Conservation (phyloP, 2,113 vertebrate genomes). For the Paedocypris sp. region DNA sequence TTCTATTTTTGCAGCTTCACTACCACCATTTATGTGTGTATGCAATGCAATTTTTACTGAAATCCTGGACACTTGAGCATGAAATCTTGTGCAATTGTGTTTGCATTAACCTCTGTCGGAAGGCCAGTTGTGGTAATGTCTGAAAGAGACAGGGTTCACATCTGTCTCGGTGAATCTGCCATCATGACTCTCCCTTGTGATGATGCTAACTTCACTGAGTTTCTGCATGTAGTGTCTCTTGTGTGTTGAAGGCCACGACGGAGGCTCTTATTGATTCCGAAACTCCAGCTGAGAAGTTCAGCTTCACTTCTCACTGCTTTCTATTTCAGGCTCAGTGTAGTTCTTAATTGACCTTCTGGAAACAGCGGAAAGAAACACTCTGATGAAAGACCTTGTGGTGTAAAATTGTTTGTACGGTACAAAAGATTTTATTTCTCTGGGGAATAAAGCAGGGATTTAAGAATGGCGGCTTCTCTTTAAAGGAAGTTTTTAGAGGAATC, state of each 20-base stretch:
- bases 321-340: background rate
- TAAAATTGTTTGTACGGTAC: background rate
- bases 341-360: background rate
- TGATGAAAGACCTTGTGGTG: background rate
- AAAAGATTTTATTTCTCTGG: background rate
- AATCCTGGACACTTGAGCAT: no score
- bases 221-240: background rate
- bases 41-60: no score
- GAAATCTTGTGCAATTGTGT: slow-evolving; percentile 7
- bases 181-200: background rate
- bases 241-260: background rate
- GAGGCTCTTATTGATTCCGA: background rate
- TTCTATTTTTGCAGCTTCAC: no score
- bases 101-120: slow-evolving; percentile 55
- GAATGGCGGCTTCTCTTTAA: no score
- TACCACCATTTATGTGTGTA: no score
- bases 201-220: background rate
- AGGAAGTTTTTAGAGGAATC: no score
- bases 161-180: slow-evolving; percentile 36
- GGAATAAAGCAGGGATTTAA: no score
- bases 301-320: background rate
- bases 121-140: slow-evolving; percentile 57
- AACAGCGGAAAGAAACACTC: background rate
- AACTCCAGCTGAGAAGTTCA: background rate
- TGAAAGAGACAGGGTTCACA: slow-evolving; percentile 55